Evolutionary conservation across 2,113 vertebrate species (phyloP).

Genomic region (Ciconia maguari): DNA sequence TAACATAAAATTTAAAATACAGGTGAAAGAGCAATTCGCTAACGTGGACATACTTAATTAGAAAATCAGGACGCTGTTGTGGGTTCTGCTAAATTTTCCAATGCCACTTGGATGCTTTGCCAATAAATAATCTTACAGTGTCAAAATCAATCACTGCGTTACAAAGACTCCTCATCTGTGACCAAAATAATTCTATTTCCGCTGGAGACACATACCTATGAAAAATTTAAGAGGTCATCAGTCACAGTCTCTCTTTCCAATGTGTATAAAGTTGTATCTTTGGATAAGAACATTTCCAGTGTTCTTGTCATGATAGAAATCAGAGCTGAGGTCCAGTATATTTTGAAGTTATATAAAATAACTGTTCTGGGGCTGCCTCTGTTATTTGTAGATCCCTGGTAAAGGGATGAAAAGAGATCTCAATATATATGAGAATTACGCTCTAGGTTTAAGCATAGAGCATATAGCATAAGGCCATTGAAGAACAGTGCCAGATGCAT

Average conservation of each 20-base stretch:
- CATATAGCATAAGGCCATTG: neutral
- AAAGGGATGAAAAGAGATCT: neutral
- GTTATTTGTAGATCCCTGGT: neutral
- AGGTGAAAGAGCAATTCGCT: neutral
- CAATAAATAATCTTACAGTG: neutral
- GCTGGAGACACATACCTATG: neutral
- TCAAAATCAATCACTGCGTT: conserved; percentile 26
- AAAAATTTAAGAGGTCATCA: conserved; percentile 42
- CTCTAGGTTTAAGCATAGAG: neutral
- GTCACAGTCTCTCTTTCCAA: neutral
- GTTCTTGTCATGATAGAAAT: neutral
- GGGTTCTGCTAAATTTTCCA: neutral
- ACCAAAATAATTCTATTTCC: neutral
- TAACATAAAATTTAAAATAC: neutral
- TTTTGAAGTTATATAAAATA: neutral
- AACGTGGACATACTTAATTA: neutral
- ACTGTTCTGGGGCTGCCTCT: neutral
- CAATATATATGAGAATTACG: neutral
- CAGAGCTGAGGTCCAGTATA: neutral
- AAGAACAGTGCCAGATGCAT: neutral
- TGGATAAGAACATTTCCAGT: neutral
- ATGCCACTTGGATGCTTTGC: neutral
- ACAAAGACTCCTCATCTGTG: neutral
- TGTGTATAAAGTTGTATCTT: neutral
- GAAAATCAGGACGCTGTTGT: neutral